phyloP scores from a whole-genome alignment of 2,797 vertebrate species.

The Microhierax caerulescens region DNA sequence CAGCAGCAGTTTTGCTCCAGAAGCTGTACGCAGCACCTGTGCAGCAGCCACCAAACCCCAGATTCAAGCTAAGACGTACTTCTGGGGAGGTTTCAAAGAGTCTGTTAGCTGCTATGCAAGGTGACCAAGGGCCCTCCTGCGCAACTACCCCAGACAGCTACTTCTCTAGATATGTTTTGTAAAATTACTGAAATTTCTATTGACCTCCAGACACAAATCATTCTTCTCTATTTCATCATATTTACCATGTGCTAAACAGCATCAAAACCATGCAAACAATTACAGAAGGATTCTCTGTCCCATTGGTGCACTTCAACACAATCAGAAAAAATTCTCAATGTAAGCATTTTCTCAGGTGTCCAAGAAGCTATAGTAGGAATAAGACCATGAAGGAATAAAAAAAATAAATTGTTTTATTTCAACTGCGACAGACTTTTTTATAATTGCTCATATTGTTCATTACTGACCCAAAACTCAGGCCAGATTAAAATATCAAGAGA shows the following conservation, averaged over 20 bases:
- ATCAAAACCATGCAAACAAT: neutral
- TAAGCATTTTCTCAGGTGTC: neutral
- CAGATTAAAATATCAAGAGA: conserved; percentile 12
- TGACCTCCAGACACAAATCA: neutral
- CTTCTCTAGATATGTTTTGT: neutral
- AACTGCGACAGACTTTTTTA: neutral
- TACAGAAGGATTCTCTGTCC: neutral
- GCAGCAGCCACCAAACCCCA: neutral
- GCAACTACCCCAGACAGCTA: neutral
- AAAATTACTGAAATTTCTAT: neutral
- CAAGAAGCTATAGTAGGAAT: neutral
- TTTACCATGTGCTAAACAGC: neutral
- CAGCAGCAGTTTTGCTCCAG: neutral
- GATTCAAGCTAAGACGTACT: neutral
- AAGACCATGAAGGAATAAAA: neutral
- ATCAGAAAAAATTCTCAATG: neutral
- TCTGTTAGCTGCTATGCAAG: neutral
- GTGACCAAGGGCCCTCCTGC: neutral
- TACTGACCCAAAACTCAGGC: neutral
- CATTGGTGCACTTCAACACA: neutral
- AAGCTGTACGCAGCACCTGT: accelerated
- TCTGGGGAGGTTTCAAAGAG: neutral
- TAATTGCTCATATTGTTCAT: neutral
- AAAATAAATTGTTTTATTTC: neutral
- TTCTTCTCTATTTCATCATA: neutral